Percentiles rank a stretch among this genome's conserved stretches.
These are phyloP conservation scores for Pachliopta kotzebuea DNA, from an alignment of 2,888 invertebrate species.

Conservation along the genomic window DNA sequence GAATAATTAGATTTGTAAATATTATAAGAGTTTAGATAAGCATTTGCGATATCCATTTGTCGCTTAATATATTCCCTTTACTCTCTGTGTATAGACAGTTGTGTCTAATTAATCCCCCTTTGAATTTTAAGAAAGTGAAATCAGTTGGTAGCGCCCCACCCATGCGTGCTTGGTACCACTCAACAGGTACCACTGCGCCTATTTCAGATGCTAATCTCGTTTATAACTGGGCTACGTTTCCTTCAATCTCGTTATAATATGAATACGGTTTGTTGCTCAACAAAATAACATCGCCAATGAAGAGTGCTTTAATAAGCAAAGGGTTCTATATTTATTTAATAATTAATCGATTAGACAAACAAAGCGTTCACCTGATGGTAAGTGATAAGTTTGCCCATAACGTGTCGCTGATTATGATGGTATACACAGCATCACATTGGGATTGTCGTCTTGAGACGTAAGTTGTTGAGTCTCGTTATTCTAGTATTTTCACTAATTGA, in stretches of 20 bases:
- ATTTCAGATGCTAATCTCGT: conserved; percentile 64
- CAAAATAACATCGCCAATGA: conserved; percentile 43
- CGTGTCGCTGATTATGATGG: too few species aligned
- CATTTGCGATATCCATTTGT: background rate
- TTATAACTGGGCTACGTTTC: conserved; percentile 60
- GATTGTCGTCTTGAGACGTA: too few species aligned
- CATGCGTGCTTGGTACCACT: conserved; percentile 36
- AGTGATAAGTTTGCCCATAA: too few species aligned
- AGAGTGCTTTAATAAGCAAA: conserved; percentile 16
- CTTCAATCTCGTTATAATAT: conserved; percentile 41
- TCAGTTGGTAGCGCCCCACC: conserved; percentile 34
- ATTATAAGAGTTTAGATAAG: background rate
- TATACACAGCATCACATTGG: too few species aligned
- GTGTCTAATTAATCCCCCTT: conserved; percentile 45
- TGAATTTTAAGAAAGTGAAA: conserved; percentile 44
- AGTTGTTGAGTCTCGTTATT: too few species aligned
- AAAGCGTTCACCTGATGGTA: too few species aligned
- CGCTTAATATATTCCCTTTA: conserved; percentile 1
- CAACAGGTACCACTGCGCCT: conserved; percentile 49
- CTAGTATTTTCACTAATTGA: too few species aligned
- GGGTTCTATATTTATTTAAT: too few species aligned
- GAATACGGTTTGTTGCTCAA: conserved; percentile 39
- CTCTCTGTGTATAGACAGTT: conserved; percentile 32
- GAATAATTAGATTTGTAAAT: too few species aligned
- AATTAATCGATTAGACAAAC: too few species aligned